phyloP scores from a whole-genome alignment of 2,113 vertebrate species.

The Sceloporus undulatus region DNA sequence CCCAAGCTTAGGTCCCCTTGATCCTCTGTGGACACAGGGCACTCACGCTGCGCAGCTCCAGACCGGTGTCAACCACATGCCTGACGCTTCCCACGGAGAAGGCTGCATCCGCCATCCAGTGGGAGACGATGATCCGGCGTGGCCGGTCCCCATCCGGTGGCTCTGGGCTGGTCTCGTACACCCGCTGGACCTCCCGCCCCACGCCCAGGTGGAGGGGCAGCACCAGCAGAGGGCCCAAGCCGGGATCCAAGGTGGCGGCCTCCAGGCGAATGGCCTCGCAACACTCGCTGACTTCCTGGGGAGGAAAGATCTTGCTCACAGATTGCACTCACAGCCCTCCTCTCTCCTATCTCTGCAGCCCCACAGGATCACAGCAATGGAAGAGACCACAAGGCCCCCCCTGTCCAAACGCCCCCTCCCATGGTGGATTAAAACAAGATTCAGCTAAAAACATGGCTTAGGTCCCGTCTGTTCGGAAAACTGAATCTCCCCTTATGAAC shows the following conservation, averaged over 20 bases:
- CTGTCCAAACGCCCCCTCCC: too few relatives aligned
- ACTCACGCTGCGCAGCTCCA: slow-evolving; percentile 92
- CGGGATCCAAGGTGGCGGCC: slow-evolving; percentile 75
- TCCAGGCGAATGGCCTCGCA: slow-evolving; percentile 81
- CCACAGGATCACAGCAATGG: too few relatives aligned
- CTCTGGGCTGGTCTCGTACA: slow-evolving; percentile 77
- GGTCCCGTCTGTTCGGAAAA: too few relatives aligned
- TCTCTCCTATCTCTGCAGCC: too few relatives aligned
- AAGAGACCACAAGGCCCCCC: too few relatives aligned
- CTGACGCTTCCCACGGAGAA: slow-evolving; percentile 85
- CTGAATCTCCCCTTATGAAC: too few relatives aligned
- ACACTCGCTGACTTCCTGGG: slow-evolving; percentile 84
- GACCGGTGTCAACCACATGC: slow-evolving; percentile 90
- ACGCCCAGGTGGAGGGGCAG: slow-evolving; percentile 81
- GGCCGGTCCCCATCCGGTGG: slow-evolving; percentile 11
- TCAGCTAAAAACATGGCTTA: too few relatives aligned
- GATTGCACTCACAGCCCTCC: too few relatives aligned
- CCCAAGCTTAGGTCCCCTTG: too few relatives aligned
- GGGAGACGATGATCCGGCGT: slow-evolving; percentile 85
- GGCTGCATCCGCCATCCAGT: slow-evolving; percentile 88
- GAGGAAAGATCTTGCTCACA: background rate
- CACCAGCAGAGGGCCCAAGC: slow-evolving; percentile 78
- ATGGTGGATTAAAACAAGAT: too few relatives aligned
- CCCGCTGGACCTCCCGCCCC: slow-evolving; percentile 76
- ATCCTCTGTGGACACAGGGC: too few relatives aligned